A percentile compares a stretch with the other conserved stretches of the same genome.
phyloP scores from a whole-genome alignment of 2,113 vertebrate genomes.

The Bufo gargarizans region DNA sequence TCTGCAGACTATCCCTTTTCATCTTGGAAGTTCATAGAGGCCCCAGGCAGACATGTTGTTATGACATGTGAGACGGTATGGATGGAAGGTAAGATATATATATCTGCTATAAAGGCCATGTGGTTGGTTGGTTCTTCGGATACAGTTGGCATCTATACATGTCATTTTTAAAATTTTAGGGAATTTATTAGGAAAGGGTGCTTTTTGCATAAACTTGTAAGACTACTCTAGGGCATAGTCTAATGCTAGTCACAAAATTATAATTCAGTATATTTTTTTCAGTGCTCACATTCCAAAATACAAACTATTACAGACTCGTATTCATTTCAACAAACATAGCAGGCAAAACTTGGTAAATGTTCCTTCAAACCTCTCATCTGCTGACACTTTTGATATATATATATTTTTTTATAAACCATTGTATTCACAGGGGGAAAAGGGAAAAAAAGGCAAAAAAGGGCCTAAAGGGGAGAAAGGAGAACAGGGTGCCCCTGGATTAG shows the following conservation, averaged over 20 bases:
- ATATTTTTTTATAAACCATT: constrained; percentile 91
- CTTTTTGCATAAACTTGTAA: too few species aligned
- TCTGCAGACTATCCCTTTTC: too few species aligned
- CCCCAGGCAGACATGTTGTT: too few species aligned
- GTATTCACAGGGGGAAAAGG: constrained; percentile 99
- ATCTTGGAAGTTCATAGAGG: too few species aligned
- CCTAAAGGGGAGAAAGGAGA: constrained; percentile 99
- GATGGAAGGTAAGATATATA: too few species aligned
- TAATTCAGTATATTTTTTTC: neutral
- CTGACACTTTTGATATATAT: constrained; percentile 63
- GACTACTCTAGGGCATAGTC: too few species aligned
- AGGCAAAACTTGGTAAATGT: constrained; percentile 74
- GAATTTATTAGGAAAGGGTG: too few species aligned
- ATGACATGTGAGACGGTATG: too few species aligned
- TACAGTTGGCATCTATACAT: too few species aligned
- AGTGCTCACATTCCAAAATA: neutral
- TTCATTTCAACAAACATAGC: neutral
- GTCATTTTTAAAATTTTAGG: too few species aligned
- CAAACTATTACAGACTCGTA: neutral
- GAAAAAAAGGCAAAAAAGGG: constrained; percentile 99
- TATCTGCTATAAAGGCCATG: too few species aligned
- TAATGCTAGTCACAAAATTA: neutral
- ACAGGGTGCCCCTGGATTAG: constrained; percentile 99
- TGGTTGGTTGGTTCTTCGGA: too few species aligned
- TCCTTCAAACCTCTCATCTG: constrained; percentile 71